Base-by-base conservation (phyloP, 1,140 invertebrate species). In the Drosophila nasuta region DNA sequence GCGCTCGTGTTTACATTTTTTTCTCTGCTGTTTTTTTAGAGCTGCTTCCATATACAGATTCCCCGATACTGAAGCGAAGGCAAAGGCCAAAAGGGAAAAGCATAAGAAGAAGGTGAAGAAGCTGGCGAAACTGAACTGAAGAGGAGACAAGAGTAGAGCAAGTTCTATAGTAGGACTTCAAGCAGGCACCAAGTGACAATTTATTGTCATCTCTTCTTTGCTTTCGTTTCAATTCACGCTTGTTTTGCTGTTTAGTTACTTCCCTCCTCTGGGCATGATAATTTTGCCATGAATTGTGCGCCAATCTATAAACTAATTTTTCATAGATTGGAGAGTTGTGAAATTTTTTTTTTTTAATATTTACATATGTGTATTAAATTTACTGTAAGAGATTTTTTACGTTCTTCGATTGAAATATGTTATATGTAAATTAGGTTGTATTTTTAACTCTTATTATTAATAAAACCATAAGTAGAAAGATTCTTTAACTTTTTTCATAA, bases 171-270 rank as follows among this genome's bases (percentile, higher is more conserved):
- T 6, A 48, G 33, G 62, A 64, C 58, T 73, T 57, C 20, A 38
- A 57, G 51, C 33, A 58, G 38, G 69, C 62, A 57, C 15, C 75
- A 68, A 77, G 76, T 81, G 79, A 86, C 82, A 88, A 88, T 88
- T 88, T 88, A 88, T 88, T 88, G 85, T 89, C 85, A 88, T 89
- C 81, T 89, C 78, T 67, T 75, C 83, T 77, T 75, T 79, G 58
- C 52, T 52, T 57, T 70, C 69, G 15, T 69, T 72, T 75, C 70
- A 72, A 63, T 65, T 75, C 49, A 79, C 76, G 65, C 85, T 85
- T 88, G 74, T 73, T 89, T 81, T 63, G 45, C 52, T 30, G 15
- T 25, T 25, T 25, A 17, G 35, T 57, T 2, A 20, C 7, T 33
- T 69, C n/a, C 35, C 15, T 30, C 30, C 1, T 1, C 2, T 4